A percentile compares a stretch with the other conserved stretches of the same genome.
These are phyloP conservation scores for Thera obeliscata DNA, from an alignment of 2,888 invertebrate genomes.

Conservation along the genomic window DNA sequence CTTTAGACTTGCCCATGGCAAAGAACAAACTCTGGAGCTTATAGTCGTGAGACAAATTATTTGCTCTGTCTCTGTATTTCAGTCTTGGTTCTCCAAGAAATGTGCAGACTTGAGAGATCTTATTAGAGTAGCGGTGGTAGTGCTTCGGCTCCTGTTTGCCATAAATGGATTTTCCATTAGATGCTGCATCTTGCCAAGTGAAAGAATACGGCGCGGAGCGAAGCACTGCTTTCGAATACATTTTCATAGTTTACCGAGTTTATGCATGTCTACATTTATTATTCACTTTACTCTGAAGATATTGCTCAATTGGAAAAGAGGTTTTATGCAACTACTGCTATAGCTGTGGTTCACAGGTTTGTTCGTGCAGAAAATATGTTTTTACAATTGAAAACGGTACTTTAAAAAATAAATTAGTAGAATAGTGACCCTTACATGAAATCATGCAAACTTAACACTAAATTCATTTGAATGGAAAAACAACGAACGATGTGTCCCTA, in stretches of 20 bases:
- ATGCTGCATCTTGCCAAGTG: conserved; percentile 50
- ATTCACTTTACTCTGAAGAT: conserved; percentile 39
- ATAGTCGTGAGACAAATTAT: neutral
- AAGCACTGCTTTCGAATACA: conserved; percentile 50
- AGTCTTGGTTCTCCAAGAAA: conserved; percentile 36
- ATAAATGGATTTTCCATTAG: conserved; percentile 71
- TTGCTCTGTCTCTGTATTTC: neutral
- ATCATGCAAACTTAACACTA: no score
- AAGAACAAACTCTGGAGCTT: neutral
- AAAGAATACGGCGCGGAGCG: conserved; percentile 48
- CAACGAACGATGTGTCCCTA: no score
- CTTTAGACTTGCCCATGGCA: no score
- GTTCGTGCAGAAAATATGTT: neutral
- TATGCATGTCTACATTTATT: conserved; percentile 34
- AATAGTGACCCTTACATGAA: no score
- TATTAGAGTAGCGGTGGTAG: conserved; percentile 50
- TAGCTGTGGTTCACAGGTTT: neutral
- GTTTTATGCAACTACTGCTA: conserved; percentile 24
- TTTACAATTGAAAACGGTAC: neutral
- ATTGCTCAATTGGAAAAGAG: conserved; percentile 36
- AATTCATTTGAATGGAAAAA: no score
- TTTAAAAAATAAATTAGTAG: no score
- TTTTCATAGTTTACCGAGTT: conserved; percentile 46
- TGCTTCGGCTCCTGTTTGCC: conserved; percentile 51
- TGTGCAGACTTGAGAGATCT: conserved; percentile 46